phyloP scores from a whole-genome alignment of 2,888 invertebrate species.

The Apodemia duryi region DNA sequence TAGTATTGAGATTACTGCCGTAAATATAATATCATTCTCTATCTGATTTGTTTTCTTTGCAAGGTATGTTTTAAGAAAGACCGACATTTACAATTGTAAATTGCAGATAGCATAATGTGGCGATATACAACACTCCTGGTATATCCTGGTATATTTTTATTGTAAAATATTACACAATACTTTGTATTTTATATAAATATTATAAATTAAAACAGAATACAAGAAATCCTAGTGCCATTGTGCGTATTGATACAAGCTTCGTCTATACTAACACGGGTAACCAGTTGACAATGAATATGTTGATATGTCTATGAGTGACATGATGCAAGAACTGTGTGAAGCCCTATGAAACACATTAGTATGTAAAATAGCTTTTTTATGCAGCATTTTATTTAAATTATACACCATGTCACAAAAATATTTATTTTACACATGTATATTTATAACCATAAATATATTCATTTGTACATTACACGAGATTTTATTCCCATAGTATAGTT shows the following conservation, averaged over 20 bases:
- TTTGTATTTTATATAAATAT: background rate
- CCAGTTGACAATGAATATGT: slow-evolving; percentile 34
- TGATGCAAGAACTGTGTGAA: slow-evolving; percentile 69
- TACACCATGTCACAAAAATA: slow-evolving; percentile 77
- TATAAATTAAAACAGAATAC: background rate
- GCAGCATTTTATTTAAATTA: slow-evolving; percentile 49
- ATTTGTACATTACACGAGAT: slow-evolving; percentile 73
- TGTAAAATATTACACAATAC: background rate
- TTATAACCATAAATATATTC: slow-evolving; percentile 63
- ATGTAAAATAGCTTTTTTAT: slow-evolving; percentile 55
- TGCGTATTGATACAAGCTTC: slow-evolving; percentile 32
- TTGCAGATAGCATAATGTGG: background rate
- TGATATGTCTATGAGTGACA: slow-evolving; percentile 70
- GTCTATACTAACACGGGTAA: slow-evolving; percentile 15
- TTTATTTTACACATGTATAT: slow-evolving; percentile 62
- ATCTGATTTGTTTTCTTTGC: no score
- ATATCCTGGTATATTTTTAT: background rate
- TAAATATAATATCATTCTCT: no score
- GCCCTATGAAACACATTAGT: slow-evolving; percentile 52
- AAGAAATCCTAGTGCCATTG: slow-evolving; percentile 11
- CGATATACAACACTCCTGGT: background rate
- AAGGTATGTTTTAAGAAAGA: no score
- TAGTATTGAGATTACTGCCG: no score
- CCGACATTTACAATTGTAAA: no score
- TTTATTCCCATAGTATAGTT: slow-evolving; percentile 37